A percentile compares a stretch with the other conserved stretches of the same genome.
Conservation (phyloP, 2,888 invertebrate genomes). For the Himalopsyche anomala region DNA sequence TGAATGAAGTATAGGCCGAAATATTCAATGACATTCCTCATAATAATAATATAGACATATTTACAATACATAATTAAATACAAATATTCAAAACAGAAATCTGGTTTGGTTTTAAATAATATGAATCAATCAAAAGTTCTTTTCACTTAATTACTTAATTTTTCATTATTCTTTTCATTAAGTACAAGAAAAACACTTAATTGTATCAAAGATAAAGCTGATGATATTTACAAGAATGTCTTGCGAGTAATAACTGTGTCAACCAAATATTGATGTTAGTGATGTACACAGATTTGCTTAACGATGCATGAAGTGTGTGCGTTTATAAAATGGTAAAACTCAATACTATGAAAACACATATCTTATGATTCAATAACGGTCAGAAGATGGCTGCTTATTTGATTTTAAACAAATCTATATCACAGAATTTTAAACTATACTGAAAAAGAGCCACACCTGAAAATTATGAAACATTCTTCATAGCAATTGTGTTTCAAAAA, state of each 20-base stretch:
- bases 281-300: not conserved
- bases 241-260: not conserved
- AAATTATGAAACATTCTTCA: not conserved
- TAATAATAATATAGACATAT: slow-evolving; percentile 44
- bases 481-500: no score
- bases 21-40: slow-evolving; percentile 47
- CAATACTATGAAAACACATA: not conserved
- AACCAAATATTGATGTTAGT: no score
- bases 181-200: slow-evolving; percentile 9
- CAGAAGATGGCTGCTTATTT: slow-evolving; percentile 38
- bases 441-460: slow-evolving; percentile 34
- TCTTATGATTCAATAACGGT: not conserved
- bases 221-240: not conserved
- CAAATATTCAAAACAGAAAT: slow-evolving; percentile 28
- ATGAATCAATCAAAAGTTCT: not conserved
- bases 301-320: no score
- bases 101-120: slow-evolving; percentile 31
- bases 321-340: no score
- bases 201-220: not conserved
- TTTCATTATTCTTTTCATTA: slow-evolving; percentile 4
- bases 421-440: slow-evolving; percentile 40
- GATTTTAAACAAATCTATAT: slow-evolving; percentile 42
- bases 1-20: slow-evolving; percentile 60
- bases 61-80: slow-evolving; percentile 35
- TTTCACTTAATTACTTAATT: not conserved